Evolutionary conservation across 2,113 vertebrate species (phyloP).

Genomic region (Felis chaus): DNA sequence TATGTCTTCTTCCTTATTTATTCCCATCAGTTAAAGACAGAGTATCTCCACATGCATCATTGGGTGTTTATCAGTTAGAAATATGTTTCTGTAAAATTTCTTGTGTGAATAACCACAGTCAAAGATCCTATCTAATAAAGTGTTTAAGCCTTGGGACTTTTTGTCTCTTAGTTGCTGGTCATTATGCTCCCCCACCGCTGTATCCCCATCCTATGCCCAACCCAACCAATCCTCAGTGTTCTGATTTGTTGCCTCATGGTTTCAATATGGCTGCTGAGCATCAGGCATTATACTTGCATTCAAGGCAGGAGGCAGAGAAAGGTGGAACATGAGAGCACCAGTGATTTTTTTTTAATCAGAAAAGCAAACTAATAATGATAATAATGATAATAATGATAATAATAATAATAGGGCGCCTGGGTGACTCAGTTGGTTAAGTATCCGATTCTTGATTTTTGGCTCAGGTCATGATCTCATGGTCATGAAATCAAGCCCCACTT

Average conservation of each 20-base stretch:
- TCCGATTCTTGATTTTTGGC: too few relatives aligned
- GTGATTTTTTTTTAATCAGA: not conserved
- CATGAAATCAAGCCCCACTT: too few relatives aligned
- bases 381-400: too few relatives aligned
- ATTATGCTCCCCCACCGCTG: not conserved
- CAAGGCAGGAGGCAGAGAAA: not conserved
- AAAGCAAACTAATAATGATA: not conserved
- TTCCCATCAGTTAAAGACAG: not conserved
- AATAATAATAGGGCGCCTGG: too few relatives aligned
- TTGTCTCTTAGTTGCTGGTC: not conserved
- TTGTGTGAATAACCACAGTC: not conserved
- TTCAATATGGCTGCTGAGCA: not conserved
- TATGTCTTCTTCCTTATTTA: not conserved
- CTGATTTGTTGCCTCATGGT: not conserved
- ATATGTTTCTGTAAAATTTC: not conserved
- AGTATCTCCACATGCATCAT: not conserved
- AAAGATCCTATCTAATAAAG: not conserved
- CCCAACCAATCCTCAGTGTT: not conserved
- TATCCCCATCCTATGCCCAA: not conserved
- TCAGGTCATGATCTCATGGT: too few relatives aligned
- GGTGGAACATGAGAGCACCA: not conserved
- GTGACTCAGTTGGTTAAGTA: too few relatives aligned
- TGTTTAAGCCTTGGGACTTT: not conserved
- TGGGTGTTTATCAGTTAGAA: not conserved
- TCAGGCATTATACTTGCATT: not conserved